Evolutionary conservation across 2,888 invertebrate genomes (phyloP), one percentile per base, ranked within the genome.

Genomic region (Malthinus flaveolus): DNA sequence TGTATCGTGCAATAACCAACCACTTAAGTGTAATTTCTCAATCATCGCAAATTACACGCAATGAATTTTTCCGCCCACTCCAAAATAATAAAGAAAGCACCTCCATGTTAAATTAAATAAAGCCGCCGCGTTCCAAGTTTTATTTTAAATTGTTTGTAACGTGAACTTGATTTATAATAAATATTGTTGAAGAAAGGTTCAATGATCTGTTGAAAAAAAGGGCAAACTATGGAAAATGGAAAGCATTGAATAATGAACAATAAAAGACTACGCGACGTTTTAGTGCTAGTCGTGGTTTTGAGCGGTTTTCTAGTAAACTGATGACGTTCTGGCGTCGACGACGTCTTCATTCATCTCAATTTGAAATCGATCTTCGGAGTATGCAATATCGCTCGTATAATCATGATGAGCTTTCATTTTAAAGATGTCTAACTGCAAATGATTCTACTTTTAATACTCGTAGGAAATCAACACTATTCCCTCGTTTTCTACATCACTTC

Each of bases 181-280:
- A 47, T 11, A 32, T 13, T 3, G 33, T 13, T 47, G 32, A 47
- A 47, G n/a, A n/a, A 47, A 15, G 47, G 47, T 47, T 47, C 47
- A 47, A 11, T 35, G 47, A 47, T 47, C 47, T 35, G 34, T 47
- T 47, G 15, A 33, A 47, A 47, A 33, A 47, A 47, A 23, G 5
- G 23, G 5, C 23, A 23, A 23, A 23, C 23, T 23, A 23, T 23
- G 33, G 46, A 34, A 32, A 10, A 36, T 12, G 36, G 12, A 35
- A 47, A 33, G 47, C 37, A 49, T 13, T 49, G 49, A 49, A 23
- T 49, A 37, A 49, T 49, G 49, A 31, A 12, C 49, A 49, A 49
- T 49, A 49, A 34, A 47, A 47, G 46, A 35, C 32, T 34, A 34
- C 32, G 35, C 32, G 12, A 46, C 46, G 46, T 32, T 46, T 12